Evolutionary conservation across 2,888 invertebrate genomes (phyloP), one percentile per base, ranked within the genome.

Genomic region (Caenorhabditis sp.): DNA sequence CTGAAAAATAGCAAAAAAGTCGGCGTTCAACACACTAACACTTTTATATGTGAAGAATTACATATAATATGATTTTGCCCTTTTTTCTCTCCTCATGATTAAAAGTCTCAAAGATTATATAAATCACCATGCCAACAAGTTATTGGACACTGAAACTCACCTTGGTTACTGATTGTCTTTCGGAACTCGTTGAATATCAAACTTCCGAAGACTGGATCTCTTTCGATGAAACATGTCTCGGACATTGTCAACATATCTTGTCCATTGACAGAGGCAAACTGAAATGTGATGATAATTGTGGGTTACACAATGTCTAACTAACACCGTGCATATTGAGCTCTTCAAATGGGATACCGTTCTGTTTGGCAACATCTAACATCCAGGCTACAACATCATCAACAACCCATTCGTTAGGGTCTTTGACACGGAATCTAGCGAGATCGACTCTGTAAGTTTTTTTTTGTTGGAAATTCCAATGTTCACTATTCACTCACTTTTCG

Each of bases 321-420:
- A 81, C 82, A 62, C 71, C 70, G 54, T 78, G 78, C 79, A 82
- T 78, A 60, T 81, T 81, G 61, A 87, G 75, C 59, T 87, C 85
- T 71, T 87, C 87, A 68, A 84, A 82, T 19, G 84, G 81, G 50
- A 87, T 83, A 60, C 76, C 60, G 66, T 86, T 78, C 61, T 83
- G 69, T 60, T 84, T 80, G 17, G 86, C 86, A 6, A 85, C 82
- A 67, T 84, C 84, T 36, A 88, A 68, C 75, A 88, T 74, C 87
- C 87, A 87, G 8, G 84, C 82, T 43, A 87, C 77, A 36, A 88
- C 85, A 67, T 87, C 87, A 66, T 86, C 85, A 55, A 70, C 76
- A 21, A 68, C 62, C 87, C 87, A 87, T 58, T 83, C 84, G 54
- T 69, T 58, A 12, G 87, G 84, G 60, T 86, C 85, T 62, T 83